Evolutionary conservation across 1,140 invertebrate genomes (phyloP).

Genomic region (Eumaeus atala): DNA sequence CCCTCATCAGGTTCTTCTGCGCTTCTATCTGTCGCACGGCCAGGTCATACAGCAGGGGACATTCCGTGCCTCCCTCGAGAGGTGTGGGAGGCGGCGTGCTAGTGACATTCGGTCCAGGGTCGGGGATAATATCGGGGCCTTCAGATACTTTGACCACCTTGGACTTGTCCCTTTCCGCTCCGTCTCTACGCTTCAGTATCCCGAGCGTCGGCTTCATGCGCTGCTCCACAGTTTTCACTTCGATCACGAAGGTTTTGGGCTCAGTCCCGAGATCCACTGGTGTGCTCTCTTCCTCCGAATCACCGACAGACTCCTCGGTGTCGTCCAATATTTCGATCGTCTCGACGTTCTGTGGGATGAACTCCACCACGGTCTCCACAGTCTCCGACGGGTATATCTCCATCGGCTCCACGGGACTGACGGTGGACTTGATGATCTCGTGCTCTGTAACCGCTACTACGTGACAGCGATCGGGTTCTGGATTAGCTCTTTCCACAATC

Average conservation of each 20-base stretch:
- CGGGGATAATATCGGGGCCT: conserved; percentile 42
- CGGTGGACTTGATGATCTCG: conserved; percentile 70
- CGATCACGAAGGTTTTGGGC: conserved; percentile 58
- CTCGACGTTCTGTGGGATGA: conserved; percentile 51
- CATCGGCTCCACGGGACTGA: conserved; percentile 60
- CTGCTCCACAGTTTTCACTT: conserved; percentile 51
- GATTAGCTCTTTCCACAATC: conserved; percentile 15
- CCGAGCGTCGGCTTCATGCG: conserved; percentile 58
- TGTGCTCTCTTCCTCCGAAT: conserved; percentile 71
- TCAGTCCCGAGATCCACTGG: conserved; percentile 49
- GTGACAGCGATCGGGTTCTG: conserved; percentile 54
- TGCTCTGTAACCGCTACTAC: conserved; percentile 77
- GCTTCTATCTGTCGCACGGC: conserved; percentile 29
- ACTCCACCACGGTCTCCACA: conserved; percentile 46
- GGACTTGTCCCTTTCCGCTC: conserved; percentile 26
- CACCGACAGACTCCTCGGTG: conserved; percentile 74
- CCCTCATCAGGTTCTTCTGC: conserved; percentile 28
- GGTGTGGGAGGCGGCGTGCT: conserved; percentile 40
- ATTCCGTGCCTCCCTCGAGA: conserved; percentile 24
- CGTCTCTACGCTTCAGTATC: conserved; percentile 50
- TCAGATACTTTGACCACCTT: conserved; percentile 37
- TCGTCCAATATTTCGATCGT: conserved; percentile 64
- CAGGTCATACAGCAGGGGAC: conserved; percentile 33
- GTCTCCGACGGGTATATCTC: conserved; percentile 41
- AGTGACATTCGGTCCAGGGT: conserved; percentile 31